Evolutionary conservation across 1,140 invertebrate genomes (phyloP), one percentile per base, ranked within the genome.

Genomic region (Drosophila mojavensis): DNA sequence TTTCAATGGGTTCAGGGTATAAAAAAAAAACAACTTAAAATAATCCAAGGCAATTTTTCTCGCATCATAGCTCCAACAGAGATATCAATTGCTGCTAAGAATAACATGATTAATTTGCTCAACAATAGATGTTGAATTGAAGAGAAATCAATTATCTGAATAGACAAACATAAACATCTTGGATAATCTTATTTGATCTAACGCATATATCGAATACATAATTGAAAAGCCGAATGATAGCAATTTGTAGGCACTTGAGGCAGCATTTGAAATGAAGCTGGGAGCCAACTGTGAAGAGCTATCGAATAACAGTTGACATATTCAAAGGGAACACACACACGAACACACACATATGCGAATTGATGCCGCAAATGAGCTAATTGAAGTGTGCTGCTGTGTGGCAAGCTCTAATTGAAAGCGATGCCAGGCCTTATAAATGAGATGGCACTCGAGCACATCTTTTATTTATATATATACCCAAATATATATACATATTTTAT

Each of bases 341-440:
- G 50, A n/a, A n/a, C 28, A 33, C 13, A 39, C 26, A 36, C 28
- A 33, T 28, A 11, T 41, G 33, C 20, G 20, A 24, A 24, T 2
- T 28, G 17, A 45, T 5, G 30, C 30, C 15, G 41, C 60, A 59
- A 69, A 64, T 70, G 72, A 59, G 59, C 45, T 53, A 59, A 70
- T 15, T 70, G 47, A 62, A 56, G 36, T 9, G 26, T 26, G 51
- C 6, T 30, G 55, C 56, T 13, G 24, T 50, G 17, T 13, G 45
- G 33, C 20, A 59, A 50, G 41, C 51, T 4, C 2, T 75, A 75
- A 75, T 75, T 75, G 67, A 70, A 75, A 70, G 15, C 41, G 47
- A 51, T 69, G 50, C 56, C n/a, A n/a, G 28, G 48, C 20, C 20
- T 24, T 24, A 24, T 24, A 24, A 24, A 24, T 24, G 66, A 54